Evolutionary conservation across 2,797 vertebrate species (phyloP), one percentile per base, ranked within the genome.

Genomic region (Darevskia nairensis): DNA sequence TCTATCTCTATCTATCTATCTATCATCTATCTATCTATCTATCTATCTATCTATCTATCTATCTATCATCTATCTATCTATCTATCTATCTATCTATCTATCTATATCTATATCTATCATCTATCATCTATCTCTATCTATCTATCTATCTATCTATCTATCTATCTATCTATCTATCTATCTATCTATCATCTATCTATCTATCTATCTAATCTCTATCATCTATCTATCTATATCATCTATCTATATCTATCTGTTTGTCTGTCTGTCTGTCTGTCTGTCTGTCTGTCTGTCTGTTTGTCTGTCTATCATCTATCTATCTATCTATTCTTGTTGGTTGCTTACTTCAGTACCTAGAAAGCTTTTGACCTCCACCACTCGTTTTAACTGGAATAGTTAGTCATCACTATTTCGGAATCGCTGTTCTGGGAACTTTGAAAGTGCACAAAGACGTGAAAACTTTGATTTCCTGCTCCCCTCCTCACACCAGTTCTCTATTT

Each of bases 401-500:
- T 66, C 25, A 41, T 27, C 72, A 35, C 82, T 74, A 35, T 81
- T 13, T 81, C 64, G 19, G 79, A 81, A 81, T 39, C 32, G 27
- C 25, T 74, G 9, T 1, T 80, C 21, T 17, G 79, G n/a, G 23
- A 75, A 46, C 78, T 85, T 78, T 46, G 8, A 80, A 46, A 81
- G 29, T 89, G 50, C 83, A n/a, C 3, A 23, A 21, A 79, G 86
- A 89, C 86, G 79, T 84, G 91, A 84, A 72, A 94, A 64, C n/a
- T 90, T 89, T 90, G 66, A 90, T 87, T 86, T 92, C 13, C 59
- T 88, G 21, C 44, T 46, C 69, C 84, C 92, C 90, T 86, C 85
- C 46, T 7, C 86, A 69, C 44, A 86, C 61, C 92, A 89, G 82
- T 94, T 88, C 29, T 91, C 85, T 91, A 90, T 93, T 84, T 91